phyloP scores from a whole-genome alignment of 2,888 invertebrate genomes.

The Iselma pallidipennis region DNA sequence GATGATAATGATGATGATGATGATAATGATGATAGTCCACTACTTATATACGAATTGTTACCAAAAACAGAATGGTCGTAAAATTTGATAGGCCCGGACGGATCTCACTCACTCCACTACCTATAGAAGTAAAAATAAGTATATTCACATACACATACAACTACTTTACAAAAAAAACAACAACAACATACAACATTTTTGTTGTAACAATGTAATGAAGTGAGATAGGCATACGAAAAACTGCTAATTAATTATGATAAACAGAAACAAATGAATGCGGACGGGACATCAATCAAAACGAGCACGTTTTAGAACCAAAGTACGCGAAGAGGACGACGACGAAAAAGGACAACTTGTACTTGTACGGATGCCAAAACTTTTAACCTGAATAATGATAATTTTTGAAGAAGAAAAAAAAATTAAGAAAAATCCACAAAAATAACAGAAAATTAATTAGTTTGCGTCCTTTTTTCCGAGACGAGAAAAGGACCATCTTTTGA shows the following conservation, averaged over 20 bases:
- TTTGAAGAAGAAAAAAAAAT: neutral
- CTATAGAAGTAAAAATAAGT: neutral
- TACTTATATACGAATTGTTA: too few relatives aligned
- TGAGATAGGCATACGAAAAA: constrained; percentile 40
- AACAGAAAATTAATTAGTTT: too few relatives aligned
- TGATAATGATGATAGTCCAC: neutral
- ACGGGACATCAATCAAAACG: constrained; percentile 51
- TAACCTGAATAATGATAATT: too few relatives aligned
- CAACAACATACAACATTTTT: neutral
- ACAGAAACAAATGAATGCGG: constrained; percentile 53
- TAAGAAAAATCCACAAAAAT: too few relatives aligned
- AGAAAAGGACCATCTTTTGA: too few relatives aligned
- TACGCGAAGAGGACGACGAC: too few relatives aligned
- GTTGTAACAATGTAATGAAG: neutral
- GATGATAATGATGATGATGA: neutral
- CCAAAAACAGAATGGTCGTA: constrained; percentile 4
- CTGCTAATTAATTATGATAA: constrained; percentile 54
- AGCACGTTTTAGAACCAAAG: constrained; percentile 45
- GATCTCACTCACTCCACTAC: neutral
- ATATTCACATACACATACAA: neutral
- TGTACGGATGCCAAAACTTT: too few relatives aligned
- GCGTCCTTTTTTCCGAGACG: too few relatives aligned
- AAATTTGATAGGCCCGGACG: constrained; percentile 17
- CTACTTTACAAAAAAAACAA: neutral
- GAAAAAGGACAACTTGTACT: too few relatives aligned